Evolutionary conservation across 2,888 invertebrate species (phyloP), one percentile per base, ranked within the genome.

Genomic region (Sinohyriopsis cumingii): DNA sequence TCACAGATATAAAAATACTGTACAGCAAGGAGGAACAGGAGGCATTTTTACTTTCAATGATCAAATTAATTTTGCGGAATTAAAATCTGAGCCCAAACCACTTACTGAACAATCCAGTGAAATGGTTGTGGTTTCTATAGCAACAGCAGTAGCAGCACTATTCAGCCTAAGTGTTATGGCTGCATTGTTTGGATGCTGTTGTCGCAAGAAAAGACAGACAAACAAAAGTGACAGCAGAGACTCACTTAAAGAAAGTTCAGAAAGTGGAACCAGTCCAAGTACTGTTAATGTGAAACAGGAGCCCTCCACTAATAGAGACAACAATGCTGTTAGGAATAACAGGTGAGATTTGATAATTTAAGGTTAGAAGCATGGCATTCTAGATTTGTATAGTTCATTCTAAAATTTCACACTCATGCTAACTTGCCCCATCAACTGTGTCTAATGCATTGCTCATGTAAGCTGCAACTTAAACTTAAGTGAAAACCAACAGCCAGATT

Each of bases 151-250:
- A n/a, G 82, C 78, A 19, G 82, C 78, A 33, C 73, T 85, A 25
- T 79, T 84, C 63, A 82, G 83, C 65, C 77, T 85, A 62, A 82
- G 83, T 57, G 68, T 84, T 63, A 80, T 86, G 63, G 77, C 85
- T 25, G 84, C 85, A 64, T 78, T 87, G 73, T 86, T 86, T 69
- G 78, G 83, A 57, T 87, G 87, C 73, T 87, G 87, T 74, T 84
- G 85, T 77, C 77, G 81, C 61, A 80, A 75, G 62, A 78, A 79
- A 63, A 67, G 65, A 53, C 71, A 68, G 33, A 69, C 63, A 7
- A 54, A 45, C 9, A 62, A 65, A 22, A 53, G 59, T 57, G 72
- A 68, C 55, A 15, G 18, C 33, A 15, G 45, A 55, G 15, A 55
- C 25, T 15, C 65, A 70, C 24, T 65, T 65, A 63, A 66, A 63